Conservation (phyloP, 2,888 invertebrate genomes). For the Drosophila pegasa region DNA sequence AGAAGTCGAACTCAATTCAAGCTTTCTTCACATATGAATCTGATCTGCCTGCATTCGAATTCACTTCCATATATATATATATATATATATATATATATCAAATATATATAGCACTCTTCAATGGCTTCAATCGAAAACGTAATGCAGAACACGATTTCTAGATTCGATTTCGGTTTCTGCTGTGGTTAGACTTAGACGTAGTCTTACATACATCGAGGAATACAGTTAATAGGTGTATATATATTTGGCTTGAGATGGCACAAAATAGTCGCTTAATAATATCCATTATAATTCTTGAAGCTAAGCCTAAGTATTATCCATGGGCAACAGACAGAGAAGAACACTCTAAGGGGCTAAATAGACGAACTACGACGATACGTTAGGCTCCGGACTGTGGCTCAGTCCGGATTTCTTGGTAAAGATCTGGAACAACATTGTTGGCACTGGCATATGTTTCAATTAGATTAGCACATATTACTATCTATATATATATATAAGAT, state of each 20-base stretch:
- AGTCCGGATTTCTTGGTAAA: slow-evolving; percentile 20
- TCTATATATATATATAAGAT: slow-evolving; percentile 8
- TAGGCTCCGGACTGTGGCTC: slow-evolving; percentile 6
- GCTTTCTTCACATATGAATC: background rate
- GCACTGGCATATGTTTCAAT: slow-evolving; percentile 56
- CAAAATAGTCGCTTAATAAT: slow-evolving; percentile 44
- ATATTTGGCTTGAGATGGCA: slow-evolving; percentile 31
- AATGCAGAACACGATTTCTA: slow-evolving; percentile 1
- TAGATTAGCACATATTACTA: slow-evolving; percentile 4
- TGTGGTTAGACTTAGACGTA: slow-evolving; percentile 10
- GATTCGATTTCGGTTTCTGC: background rate
- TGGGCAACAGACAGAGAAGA: slow-evolving; percentile 10
- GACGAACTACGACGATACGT: slow-evolving; percentile 4
- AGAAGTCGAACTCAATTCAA: background rate
- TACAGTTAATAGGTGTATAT: slow-evolving; percentile 27
- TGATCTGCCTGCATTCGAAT: background rate
- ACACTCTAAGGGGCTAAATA: slow-evolving; percentile 14
- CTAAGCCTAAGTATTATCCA: slow-evolving; percentile 37
- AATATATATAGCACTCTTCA: background rate
- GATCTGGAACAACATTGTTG: slow-evolving; percentile 69
- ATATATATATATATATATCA: too few species aligned
- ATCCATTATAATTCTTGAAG: slow-evolving; percentile 40
- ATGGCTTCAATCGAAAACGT: background rate
- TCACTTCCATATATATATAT: background rate
- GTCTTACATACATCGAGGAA: slow-evolving; percentile 43